These are phyloP conservation scores for Volucella inanis DNA, from an alignment of 2,888 invertebrate genomes.

Conservation along the genomic window DNA sequence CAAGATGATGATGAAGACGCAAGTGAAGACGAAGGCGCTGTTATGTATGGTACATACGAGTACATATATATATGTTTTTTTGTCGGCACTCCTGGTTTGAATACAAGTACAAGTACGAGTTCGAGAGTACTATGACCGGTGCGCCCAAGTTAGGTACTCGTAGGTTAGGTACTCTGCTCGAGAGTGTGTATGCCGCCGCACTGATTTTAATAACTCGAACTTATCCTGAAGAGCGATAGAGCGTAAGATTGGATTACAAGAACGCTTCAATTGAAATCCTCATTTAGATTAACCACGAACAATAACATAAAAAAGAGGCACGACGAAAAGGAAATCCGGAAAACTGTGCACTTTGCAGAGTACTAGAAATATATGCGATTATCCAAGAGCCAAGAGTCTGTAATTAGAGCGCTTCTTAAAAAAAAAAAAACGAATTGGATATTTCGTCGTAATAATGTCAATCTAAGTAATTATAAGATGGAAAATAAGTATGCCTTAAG, in stretches of 20 bases:
- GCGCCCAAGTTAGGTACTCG: conserved; percentile 54
- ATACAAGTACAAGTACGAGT: neutral
- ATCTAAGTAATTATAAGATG: too few relatives aligned
- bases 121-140: conserved; percentile 27
- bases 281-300: conserved; percentile 41
- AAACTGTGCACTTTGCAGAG: conserved; percentile 6
- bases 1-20: too few relatives aligned
- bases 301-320: conserved; percentile 2
- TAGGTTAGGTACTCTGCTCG: conserved; percentile 27
- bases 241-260: conserved; percentile 57
- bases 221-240: conserved; percentile 46
- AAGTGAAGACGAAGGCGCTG: neutral
- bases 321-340: neutral
- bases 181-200: conserved; percentile 24
- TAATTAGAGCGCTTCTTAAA: conserved; percentile 10
- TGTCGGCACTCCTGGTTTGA: conserved; percentile 28
- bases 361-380: conserved; percentile 26
- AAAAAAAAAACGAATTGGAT: too few relatives aligned
- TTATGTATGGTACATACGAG: conserved; percentile 3
- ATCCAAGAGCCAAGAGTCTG: conserved; percentile 25
- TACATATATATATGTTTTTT: conserved; percentile 3
- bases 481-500: too few relatives aligned
- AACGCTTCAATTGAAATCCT: conserved; percentile 53
- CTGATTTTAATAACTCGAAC: conserved; percentile 43
- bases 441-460: too few relatives aligned